Base-by-base conservation (phyloP, 2,888 invertebrate genomes). In the Lymantria monacha region DNA sequence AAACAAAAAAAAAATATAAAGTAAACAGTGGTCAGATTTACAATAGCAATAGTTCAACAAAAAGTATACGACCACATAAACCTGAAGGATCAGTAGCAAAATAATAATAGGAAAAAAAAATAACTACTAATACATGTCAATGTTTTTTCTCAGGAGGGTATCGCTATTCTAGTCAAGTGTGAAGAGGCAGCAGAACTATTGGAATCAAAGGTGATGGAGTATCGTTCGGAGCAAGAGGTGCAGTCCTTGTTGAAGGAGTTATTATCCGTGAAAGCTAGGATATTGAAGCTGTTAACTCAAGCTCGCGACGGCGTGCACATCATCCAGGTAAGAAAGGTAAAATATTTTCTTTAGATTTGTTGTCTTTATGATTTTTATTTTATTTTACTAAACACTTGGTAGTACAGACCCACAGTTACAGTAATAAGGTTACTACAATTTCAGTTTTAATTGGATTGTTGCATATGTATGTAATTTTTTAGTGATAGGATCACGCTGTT, bases 131-230 rank as follows among this genome's bases (percentile, higher is more conserved):
- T 22, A 22, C 5, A 5, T 5, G 22, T 33, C 33, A 9, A 10
- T 33, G 30, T 30, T 30, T n/a, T 37, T 48, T 85, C 93, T 45
- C 86, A 96, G 96, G 93, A 93, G 72, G 94, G 96, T 65, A 92
- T 95, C 68, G 87, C 91, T 66, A 93, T 95, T 78, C 91, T 96
- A 69, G 93, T 93, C 78, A 93, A 92, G 74, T 94, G 95, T 76
- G 94, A 95, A 59, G 92, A 93, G 64, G 94, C 95, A 62, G 93
- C 94, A 0, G 89, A 91, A 42, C 90, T 93, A 22, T 83, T 96
- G 38, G 94, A 95, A 71, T 89, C 92, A 45, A 92, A 93, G 71
- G 87, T 95, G 44, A 91, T 92, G 74, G 91, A 92, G 63, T 87
- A 94, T 64, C 93, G 94, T 12, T 92, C 93, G 51, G 95, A 95